Evolutionary conservation across 2,797 vertebrate species (phyloP).

Genomic region (Morus bassanus): DNA sequence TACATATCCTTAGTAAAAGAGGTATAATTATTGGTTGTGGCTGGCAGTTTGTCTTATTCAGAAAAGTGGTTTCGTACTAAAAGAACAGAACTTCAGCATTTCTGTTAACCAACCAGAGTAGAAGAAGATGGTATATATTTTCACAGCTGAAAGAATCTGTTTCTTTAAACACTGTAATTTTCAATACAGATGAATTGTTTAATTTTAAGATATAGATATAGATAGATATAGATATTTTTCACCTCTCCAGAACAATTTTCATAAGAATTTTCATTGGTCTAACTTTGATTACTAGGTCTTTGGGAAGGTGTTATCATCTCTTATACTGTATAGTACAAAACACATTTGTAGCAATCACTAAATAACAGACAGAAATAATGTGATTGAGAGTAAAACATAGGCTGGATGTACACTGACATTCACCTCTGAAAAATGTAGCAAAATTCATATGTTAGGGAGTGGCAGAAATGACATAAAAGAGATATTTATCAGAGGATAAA

Average conservation of each 20-base stretch:
- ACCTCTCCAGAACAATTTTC: not conserved
- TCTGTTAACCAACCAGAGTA: not conserved
- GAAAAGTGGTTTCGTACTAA: not conserved
- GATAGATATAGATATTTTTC: not conserved
- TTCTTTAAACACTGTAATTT: not conserved
- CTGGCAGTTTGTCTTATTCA: constrained; percentile 8
- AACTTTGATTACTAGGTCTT: not conserved
- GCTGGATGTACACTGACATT: not conserved
- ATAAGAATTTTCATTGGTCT: not conserved
- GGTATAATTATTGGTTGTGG: not conserved
- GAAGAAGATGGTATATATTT: not conserved
- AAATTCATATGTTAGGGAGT: not conserved
- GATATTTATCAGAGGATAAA: not conserved
- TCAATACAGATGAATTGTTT: not conserved
- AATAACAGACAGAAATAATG: not conserved
- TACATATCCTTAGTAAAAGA: not conserved
- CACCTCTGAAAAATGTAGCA: not conserved
- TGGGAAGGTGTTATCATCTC: not conserved
- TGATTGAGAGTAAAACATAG: not conserved
- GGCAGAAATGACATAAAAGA: not conserved
- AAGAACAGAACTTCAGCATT: not conserved
- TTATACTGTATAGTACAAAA: not conserved
- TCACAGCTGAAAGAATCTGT: not conserved
- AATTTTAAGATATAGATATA: not conserved
- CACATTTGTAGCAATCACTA: not conserved